A percentile compares a stretch with the other conserved stretches of the same genome.
Conservation (phyloP, 2,113 vertebrate genomes). For the Thamnaconus septentrionalis region DNA sequence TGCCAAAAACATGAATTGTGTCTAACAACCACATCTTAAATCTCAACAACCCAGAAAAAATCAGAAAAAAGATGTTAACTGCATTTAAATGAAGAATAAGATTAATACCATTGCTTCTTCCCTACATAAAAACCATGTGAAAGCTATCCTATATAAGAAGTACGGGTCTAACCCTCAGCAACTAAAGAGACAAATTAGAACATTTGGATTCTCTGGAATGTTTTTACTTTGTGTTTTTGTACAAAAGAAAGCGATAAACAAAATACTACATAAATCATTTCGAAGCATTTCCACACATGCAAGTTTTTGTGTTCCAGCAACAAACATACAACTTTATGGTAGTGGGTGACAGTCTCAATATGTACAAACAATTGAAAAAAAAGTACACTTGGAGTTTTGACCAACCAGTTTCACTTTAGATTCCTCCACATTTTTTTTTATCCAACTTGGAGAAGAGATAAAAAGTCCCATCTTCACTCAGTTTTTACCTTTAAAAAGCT, state of each 20-base stretch:
- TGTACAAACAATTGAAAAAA: slow-evolving; percentile 14
- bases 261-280: slow-evolving; percentile 27
- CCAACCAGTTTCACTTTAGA: slow-evolving; percentile 29
- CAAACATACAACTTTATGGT: slow-evolving; percentile 42
- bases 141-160: no score
- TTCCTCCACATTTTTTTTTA: slow-evolving; percentile 33
- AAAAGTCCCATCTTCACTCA: slow-evolving; percentile 29
- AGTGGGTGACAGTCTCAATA: slow-evolving; percentile 34
- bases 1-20: no score
- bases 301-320: slow-evolving; percentile 35
- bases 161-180: no score
- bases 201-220: slow-evolving; percentile 6
- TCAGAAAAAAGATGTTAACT: no score
- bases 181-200: no score
- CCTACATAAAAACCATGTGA: no score
- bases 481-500: slow-evolving; percentile 6
- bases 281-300: slow-evolving; percentile 42
- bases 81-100: no score
- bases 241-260: slow-evolving; percentile 59
- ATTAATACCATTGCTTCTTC: no score
- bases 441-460: slow-evolving; percentile 25
- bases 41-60: no score
- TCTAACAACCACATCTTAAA: no score
- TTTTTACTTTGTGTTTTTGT: slow-evolving; percentile 53
- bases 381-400: slow-evolving; percentile 25